Percentiles rank a stretch among this genome's conserved stretches.
These are phyloP conservation scores for Corbicula japonica DNA, from an alignment of 2,888 invertebrate species.

Conservation along the genomic window DNA sequence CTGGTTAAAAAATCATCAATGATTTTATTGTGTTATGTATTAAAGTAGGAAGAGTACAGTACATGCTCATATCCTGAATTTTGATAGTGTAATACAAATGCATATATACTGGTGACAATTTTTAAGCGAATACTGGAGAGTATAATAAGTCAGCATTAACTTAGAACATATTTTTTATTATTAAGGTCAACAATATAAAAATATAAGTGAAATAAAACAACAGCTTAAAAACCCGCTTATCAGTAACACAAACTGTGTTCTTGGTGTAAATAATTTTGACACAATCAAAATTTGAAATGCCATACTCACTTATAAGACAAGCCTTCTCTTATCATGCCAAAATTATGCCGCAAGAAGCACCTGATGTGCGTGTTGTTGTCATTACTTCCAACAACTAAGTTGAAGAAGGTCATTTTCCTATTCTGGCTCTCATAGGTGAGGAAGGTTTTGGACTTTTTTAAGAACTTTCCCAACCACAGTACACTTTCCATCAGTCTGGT, in stretches of 20 bases:
- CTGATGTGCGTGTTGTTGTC: neutral
- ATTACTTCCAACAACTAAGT: conserved; percentile 4
- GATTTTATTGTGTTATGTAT: conserved; percentile 2
- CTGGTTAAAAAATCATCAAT: conserved; percentile 4
- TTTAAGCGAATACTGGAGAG: too few relatives aligned
- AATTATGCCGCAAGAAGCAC: conserved; percentile 6
- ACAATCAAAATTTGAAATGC: too few relatives aligned
- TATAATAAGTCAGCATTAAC: too few relatives aligned
- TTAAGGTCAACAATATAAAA: conserved; percentile 1
- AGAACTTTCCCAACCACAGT: conserved; percentile 10
- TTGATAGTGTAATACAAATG: too few relatives aligned
- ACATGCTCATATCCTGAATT: neutral
- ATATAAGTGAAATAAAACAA: conserved; percentile 7
- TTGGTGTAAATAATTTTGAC: too few relatives aligned
- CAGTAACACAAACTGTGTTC: too few relatives aligned
- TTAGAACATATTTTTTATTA: conserved; percentile 1
- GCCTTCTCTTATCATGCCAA: conserved; percentile 5
- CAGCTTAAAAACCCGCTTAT: too few relatives aligned
- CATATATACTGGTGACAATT: too few relatives aligned
- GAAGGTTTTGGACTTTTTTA: neutral
- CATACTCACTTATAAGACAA: conserved; percentile 11
- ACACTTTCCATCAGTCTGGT: conserved; percentile 5
- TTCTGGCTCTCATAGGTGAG: conserved; percentile 4
- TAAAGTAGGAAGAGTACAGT: conserved; percentile 5
- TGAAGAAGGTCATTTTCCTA: neutral